Evolutionary conservation across 2,113 vertebrate genomes (phyloP), one percentile per base, ranked within the genome.

Genomic region (Rhizomys pruinosus): DNA sequence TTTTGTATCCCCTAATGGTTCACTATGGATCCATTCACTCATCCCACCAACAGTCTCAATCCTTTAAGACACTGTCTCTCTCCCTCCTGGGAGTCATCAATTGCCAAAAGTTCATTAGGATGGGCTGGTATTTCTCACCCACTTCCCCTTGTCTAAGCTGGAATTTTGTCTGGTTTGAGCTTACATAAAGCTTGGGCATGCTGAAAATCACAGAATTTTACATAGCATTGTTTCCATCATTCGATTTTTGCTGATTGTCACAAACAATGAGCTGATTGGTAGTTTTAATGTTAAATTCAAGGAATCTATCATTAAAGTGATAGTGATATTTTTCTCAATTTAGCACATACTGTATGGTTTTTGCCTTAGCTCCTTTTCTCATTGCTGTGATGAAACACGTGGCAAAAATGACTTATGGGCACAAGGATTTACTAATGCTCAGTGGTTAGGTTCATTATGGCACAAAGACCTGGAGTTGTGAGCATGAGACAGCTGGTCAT

Each of bases 171-270:
- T 52, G 47, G 11, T 52, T 52, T 52, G 47, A 52, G 47, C 47
- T 52, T 52, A 11, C 47, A 11, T 52, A 52, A 6, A 11, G 47
- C 47, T 52, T 52, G 47, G 6, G 47, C 47, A 52, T 52, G 47
- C 47, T 52, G 47, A 52, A 52, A 52, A 52, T 68, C 8, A 73
- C 12, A 39, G 10, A 89, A 44, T 90, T 89, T 90, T 72, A 87
- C 87, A 69, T 84, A 84, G 15, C 27, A 74, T 87, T 42, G 3
- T 95, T 92, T 81, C 39, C 55, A 39, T 87, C 32, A 89, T 84
- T 93, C 89, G 84, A 72, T 87, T 91, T 34, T 92, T 94, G 16
- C 66, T 92, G 55, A 84, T 85, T 89, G 25, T 66, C 47, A 78
- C 25, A 87, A 66, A 79, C 37, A 89, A 93, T 25, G 89, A 91